phyloP scores from a whole-genome alignment of 2,113 vertebrate genomes.

The Centropus unirufus region DNA sequence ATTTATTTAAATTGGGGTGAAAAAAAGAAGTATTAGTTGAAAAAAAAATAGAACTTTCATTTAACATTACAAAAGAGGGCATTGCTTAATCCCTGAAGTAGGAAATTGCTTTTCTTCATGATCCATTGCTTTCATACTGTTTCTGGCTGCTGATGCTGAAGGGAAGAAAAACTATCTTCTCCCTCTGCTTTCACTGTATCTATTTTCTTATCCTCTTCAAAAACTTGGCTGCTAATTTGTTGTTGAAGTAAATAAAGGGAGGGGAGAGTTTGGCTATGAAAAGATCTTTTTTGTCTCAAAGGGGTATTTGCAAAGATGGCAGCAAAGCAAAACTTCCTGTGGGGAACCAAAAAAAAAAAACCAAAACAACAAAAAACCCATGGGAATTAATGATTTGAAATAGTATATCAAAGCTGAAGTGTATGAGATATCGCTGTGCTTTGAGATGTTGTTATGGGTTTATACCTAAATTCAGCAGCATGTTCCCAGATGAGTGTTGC shows the following conservation, averaged over 20 bases:
- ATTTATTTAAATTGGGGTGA: constrained; percentile 71
- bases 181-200: constrained; percentile 30
- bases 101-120: constrained; percentile 82
- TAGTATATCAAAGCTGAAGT: background rate
- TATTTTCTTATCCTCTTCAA: constrained; percentile 27
- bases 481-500: constrained; percentile 16
- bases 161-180: constrained; percentile 60
- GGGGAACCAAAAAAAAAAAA: constrained; percentile 35
- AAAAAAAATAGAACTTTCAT: constrained; percentile 72
- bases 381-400: constrained; percentile 54
- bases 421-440: background rate
- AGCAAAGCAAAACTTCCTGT: constrained; percentile 37
- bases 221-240: constrained; percentile 57
- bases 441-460: background rate
- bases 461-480: background rate
- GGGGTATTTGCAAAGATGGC: background rate
- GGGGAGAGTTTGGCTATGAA: constrained; percentile 4
- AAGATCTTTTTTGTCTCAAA: constrained; percentile 47
- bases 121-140: constrained; percentile 77
- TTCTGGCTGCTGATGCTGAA: constrained; percentile 63
- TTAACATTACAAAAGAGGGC: constrained; percentile 76
- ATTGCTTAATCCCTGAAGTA: constrained; percentile 80
- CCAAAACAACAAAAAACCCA: background rate
- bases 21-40: constrained; percentile 54
- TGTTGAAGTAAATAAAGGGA: constrained; percentile 48